These are phyloP conservation scores for Copsychus sechellarum DNA, from an alignment of 2,113 vertebrate species.

Conservation along the genomic window DNA sequence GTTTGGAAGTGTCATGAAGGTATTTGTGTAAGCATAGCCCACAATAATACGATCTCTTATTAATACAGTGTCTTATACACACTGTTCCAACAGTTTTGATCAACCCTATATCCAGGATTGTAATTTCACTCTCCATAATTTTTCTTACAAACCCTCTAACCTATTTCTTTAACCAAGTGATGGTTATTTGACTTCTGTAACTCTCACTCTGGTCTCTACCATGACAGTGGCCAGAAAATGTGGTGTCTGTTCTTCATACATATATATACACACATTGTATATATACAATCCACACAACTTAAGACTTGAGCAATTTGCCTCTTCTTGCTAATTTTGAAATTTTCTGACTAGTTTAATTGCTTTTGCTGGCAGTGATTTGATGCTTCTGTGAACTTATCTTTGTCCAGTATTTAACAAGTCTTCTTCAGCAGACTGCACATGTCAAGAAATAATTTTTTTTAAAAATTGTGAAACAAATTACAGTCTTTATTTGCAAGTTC, in stretches of 20 bases:
- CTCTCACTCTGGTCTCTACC: background rate
- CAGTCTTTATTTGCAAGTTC: slow-evolving; percentile 15
- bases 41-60: background rate
- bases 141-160: background rate
- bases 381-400: background rate
- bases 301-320: background rate
- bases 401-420: slow-evolving; percentile 19
- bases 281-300: background rate
- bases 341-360: background rate
- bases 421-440: background rate
- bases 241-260: background rate
- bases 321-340: background rate
- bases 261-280: background rate
- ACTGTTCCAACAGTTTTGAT: background rate
- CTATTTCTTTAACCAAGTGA: background rate
- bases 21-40: background rate
- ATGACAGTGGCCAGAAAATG: background rate
- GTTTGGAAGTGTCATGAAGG: background rate
- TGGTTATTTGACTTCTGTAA: background rate
- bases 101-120: background rate
- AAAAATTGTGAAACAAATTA: slow-evolving; percentile 38
- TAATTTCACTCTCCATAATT: background rate
- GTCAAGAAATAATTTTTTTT: background rate
- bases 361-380: slow-evolving; percentile 35
- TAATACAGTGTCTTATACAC: background rate